Conservation (phyloP, 2,797 vertebrate species). For the Adrianichthys oophorus region DNA sequence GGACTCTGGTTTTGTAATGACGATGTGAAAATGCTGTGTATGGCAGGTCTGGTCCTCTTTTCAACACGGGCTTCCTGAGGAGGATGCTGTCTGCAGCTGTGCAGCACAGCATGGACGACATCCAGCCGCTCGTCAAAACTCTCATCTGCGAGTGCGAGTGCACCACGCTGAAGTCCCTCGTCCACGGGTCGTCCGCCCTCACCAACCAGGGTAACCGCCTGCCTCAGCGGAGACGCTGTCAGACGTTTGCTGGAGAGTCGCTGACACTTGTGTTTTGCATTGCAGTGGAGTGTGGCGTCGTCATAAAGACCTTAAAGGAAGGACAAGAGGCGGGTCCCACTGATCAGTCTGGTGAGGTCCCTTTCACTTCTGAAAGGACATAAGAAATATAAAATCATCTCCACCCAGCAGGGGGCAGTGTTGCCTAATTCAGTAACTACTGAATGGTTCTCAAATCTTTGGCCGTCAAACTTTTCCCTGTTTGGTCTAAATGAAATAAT, state of each 20-base stretch:
- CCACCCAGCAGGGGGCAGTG: constrained; percentile 37
- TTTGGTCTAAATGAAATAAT: neutral
- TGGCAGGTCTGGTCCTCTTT: constrained; percentile 88
- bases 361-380: neutral
- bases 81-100: constrained; percentile 88
- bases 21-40: neutral
- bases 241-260: neutral
- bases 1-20: neutral
- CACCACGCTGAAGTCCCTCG: constrained; percentile 81
- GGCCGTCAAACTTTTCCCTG: too few species aligned
- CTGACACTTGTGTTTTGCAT: constrained; percentile 20
- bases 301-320: constrained; percentile 84
- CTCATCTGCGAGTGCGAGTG: constrained; percentile 93
- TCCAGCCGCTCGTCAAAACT: constrained; percentile 90
- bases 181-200: constrained; percentile 69
- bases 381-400: too few species aligned
- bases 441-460: too few species aligned
- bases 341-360: constrained; percentile 67
- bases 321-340: constrained; percentile 71
- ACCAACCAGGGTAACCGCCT: constrained; percentile 83
- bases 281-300: constrained; percentile 89
- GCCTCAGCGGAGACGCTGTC: neutral
- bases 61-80: constrained; percentile 91
- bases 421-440: neutral
- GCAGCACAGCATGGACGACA: constrained; percentile 88